These are phyloP conservation scores for Phrynosoma blainvillii DNA, from an alignment of 2,113 vertebrate genomes.

Conservation along the genomic window DNA sequence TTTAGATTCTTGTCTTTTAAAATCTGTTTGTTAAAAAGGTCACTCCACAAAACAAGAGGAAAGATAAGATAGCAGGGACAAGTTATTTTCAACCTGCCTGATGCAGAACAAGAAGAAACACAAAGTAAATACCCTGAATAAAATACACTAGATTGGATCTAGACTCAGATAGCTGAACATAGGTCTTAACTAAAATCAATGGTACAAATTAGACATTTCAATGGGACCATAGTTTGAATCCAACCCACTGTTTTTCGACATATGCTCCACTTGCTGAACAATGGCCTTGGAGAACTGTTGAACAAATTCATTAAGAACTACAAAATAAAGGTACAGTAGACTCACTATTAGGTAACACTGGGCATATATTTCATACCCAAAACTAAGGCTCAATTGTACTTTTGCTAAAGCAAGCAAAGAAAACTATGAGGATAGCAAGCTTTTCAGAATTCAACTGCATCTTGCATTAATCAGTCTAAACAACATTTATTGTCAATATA, in stretches of 20 bases:
- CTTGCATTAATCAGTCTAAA: background rate
- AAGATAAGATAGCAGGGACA: background rate
- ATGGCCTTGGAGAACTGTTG: background rate
- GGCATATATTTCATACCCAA: constrained; percentile 6
- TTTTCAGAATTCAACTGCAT: background rate
- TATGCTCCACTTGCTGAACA: constrained; percentile 25
- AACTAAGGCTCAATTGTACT: background rate
- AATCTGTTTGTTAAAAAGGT: background rate
- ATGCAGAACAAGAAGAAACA: background rate
- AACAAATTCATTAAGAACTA: background rate
- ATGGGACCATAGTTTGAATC: background rate
- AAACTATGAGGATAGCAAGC: background rate
- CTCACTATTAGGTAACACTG: background rate
- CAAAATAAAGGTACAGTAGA: background rate
- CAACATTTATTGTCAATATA: background rate
- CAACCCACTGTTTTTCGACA: background rate
- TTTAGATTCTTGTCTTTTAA: constrained; percentile 25
- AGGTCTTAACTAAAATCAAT: background rate
- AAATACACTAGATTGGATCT: background rate
- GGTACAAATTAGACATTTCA: background rate
- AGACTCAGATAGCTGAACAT: background rate
- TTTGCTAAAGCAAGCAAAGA: background rate
- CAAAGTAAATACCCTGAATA: constrained; percentile 4
- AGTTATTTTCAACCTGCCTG: background rate
- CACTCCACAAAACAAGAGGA: background rate